Percentiles rank a stretch among this genome's conserved stretches.
phyloP scores from a whole-genome alignment of 2,888 invertebrate species.

The Trachelus troglodyta region DNA sequence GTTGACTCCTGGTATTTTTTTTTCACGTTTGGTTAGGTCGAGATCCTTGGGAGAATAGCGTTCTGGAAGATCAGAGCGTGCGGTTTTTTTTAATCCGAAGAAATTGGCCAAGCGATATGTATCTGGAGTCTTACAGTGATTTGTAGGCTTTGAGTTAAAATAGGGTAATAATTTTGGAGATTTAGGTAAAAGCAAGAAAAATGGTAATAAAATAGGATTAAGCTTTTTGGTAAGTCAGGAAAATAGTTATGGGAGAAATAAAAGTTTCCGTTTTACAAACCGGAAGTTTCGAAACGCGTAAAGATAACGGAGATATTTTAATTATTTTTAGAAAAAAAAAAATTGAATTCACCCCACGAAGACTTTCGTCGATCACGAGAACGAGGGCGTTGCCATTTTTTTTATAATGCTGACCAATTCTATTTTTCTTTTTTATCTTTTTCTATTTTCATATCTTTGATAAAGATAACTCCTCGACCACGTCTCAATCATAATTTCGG shows the following conservation, averaged over 20 bases:
- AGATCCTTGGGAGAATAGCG: no score
- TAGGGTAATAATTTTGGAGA: no score
- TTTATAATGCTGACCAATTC: not conserved
- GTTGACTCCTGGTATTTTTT: no score
- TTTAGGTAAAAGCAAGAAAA: not conserved
- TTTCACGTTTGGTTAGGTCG: no score
- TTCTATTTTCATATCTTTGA: slow-evolving; percentile 18
- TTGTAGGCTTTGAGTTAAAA: no score
- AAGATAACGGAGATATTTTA: not conserved
- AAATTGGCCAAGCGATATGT: no score
- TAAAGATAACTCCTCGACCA: slow-evolving; percentile 22
- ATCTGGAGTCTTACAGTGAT: no score
- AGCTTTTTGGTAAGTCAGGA: no score
- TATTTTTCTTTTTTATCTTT: slow-evolving; percentile 2
- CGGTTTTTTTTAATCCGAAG: no score
- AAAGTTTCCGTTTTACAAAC: not conserved
- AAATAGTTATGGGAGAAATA: not conserved
- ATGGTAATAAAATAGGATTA: not conserved
- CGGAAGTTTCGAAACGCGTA: not conserved
- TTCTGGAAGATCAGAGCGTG: no score
- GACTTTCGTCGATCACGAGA: not conserved
- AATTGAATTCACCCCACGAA: not conserved
- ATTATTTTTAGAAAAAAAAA: not conserved
- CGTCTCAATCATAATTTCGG: slow-evolving; percentile 61
- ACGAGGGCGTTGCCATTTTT: slow-evolving; percentile 14